These are phyloP conservation scores for Oscheius sp. DNA, from an alignment of 2,888 invertebrate genomes.

Conservation along the genomic window DNA sequence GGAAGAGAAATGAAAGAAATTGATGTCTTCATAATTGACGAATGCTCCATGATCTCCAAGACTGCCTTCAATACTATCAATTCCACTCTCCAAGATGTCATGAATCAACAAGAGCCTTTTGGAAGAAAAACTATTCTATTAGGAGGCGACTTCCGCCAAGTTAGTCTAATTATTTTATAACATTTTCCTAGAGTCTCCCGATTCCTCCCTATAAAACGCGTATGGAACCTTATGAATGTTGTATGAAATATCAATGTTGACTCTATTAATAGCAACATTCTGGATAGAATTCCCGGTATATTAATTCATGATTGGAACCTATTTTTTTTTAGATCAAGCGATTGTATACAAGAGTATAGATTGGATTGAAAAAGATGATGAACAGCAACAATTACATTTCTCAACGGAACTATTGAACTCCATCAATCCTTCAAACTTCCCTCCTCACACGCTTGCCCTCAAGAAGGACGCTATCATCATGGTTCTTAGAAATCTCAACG, in stretches of 20 bases:
- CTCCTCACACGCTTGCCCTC: slow-evolving; percentile 21
- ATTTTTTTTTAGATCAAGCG: neutral
- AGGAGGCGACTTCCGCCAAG: slow-evolving; percentile 37
- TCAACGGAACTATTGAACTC: slow-evolving; percentile 24
- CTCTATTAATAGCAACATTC: neutral
- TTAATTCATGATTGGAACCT: too few species aligned
- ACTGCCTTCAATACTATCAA: slow-evolving; percentile 24
- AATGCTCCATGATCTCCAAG: slow-evolving; percentile 35
- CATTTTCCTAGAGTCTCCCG: too few species aligned
- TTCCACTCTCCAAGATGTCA: slow-evolving; percentile 31
- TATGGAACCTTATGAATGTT: too few species aligned
- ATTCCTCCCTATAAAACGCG: too few species aligned
- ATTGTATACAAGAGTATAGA: neutral
- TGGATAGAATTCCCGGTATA: neutral
- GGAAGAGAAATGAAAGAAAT: slow-evolving; percentile 2
- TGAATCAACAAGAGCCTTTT: slow-evolving; percentile 18
- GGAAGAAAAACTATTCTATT: slow-evolving; percentile 32
- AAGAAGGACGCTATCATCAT: slow-evolving; percentile 2
- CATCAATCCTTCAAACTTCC: slow-evolving; percentile 29
- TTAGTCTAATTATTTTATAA: too few species aligned
- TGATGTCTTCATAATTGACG: slow-evolving; percentile 31
- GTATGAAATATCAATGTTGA: neutral
- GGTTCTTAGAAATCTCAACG: neutral
- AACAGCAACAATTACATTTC: neutral
- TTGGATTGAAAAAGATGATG: neutral